Percentiles rank a stretch among this genome's conserved stretches.
Conservation (phyloP, 2,797 vertebrate genomes). For the Morelia viridis region DNA sequence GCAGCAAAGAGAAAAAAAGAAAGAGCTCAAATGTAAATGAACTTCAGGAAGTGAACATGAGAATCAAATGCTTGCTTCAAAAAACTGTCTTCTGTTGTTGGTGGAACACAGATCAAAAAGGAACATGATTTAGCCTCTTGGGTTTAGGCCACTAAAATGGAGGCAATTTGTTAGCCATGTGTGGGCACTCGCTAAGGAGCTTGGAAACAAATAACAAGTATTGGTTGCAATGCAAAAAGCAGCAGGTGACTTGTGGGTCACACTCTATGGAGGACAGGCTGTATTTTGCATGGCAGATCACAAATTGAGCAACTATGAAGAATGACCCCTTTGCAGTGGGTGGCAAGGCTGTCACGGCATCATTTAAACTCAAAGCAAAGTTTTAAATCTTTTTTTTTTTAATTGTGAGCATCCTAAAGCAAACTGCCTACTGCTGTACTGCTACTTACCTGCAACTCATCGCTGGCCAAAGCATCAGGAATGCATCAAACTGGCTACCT, state of each 20-base stretch:
- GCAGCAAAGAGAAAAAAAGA: neutral
- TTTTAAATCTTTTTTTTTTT: neutral
- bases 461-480: neutral
- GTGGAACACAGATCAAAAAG: neutral
- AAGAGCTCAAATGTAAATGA: neutral
- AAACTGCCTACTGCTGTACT: neutral
- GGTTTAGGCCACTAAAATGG: neutral
- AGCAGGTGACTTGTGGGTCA: neutral
- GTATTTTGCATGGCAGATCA: neutral
- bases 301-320: neutral
- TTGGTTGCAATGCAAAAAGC: neutral
- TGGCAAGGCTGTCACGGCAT: neutral
- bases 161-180: too few relatives aligned
- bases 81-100: neutral
- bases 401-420: neutral
- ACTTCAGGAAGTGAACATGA: neutral
- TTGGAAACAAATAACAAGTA: neutral
- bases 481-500: neutral
- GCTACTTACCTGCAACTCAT: neutral
- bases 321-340: neutral
- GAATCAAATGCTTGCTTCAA: neutral
- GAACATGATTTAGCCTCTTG: neutral
- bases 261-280: neutral
- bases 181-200: neutral
- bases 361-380: neutral